Percentiles rank a stretch among this genome's conserved stretches.
These are phyloP conservation scores for Hymenopus coronatus DNA, from an alignment of 2,888 invertebrate species.

Conservation along the genomic window DNA sequence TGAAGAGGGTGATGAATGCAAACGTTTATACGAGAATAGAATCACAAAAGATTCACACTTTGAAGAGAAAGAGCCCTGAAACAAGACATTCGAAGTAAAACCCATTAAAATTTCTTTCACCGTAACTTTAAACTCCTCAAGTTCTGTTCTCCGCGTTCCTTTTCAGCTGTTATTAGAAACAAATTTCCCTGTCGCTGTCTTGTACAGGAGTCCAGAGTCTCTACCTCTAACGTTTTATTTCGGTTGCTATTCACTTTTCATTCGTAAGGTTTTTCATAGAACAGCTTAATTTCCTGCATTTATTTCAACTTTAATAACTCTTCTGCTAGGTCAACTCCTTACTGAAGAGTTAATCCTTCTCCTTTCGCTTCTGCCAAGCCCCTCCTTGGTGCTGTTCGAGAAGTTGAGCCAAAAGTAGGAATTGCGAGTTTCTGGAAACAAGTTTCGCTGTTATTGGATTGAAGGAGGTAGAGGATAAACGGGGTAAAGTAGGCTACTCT, in stretches of 20 bases:
- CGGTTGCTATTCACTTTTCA: not conserved
- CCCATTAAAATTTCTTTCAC: not conserved
- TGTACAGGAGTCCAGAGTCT: not conserved
- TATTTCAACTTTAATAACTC: constrained; percentile 21
- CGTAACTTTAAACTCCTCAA: not conserved
- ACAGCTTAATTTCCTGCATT: constrained; percentile 25
- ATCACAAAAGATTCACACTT: too few species aligned
- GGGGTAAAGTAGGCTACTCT: not conserved
- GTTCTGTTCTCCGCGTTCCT: not conserved
- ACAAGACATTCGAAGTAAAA: too few species aligned
- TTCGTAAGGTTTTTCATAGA: not conserved
- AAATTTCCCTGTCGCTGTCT: not conserved
- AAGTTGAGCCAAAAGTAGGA: not conserved
- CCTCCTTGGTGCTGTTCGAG: not conserved
- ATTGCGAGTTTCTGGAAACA: not conserved
- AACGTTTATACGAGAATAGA: too few species aligned
- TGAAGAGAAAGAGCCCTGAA: too few species aligned
- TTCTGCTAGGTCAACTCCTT: not conserved
- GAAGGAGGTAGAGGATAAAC: not conserved
- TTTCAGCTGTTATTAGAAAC: not conserved
- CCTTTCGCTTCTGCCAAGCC: not conserved
- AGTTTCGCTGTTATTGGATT: constrained; percentile 7
- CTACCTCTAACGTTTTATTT: not conserved
- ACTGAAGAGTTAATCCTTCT: not conserved
- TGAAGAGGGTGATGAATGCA: too few species aligned